Conservation (phyloP, 2,888 invertebrate species). For the Bimastos eiseni region DNA sequence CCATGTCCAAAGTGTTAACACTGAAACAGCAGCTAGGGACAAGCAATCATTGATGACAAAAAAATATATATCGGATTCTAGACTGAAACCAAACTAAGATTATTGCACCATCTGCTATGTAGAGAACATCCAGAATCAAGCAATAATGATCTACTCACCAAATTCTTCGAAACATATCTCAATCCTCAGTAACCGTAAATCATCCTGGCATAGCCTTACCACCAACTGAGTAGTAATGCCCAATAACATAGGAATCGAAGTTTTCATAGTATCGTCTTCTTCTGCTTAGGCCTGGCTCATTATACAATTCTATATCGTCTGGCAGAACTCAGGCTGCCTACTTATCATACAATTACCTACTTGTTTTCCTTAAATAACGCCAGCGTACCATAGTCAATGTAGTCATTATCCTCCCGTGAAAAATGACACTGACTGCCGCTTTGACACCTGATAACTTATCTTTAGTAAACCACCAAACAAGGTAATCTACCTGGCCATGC, state of each 20-base stretch:
- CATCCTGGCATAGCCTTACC: background rate
- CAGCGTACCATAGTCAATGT: background rate
- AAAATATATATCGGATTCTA: background rate
- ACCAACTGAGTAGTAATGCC: background rate
- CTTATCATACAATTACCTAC: background rate
- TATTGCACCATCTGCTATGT: background rate
- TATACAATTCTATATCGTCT: background rate
- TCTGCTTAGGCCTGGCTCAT: background rate
- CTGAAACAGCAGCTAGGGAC: background rate
- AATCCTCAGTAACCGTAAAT: background rate
- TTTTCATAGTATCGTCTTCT: background rate
- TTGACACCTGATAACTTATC: background rate
- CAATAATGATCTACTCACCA: background rate
- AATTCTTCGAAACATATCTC: background rate
- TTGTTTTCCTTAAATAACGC: background rate
- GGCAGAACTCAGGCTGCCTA: background rate
- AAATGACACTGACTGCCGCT: background rate
- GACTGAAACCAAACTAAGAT: background rate
- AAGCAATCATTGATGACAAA: background rate
- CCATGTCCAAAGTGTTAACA: no score
- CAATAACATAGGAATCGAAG: background rate
- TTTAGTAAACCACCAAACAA: background rate
- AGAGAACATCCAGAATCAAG: background rate
- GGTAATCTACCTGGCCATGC: background rate
- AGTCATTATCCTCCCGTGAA: background rate